Percentiles rank a stretch among this genome's conserved stretches.
phyloP scores from a whole-genome alignment of 2,888 invertebrate species.

The Scrobipalpa atriplicella region DNA sequence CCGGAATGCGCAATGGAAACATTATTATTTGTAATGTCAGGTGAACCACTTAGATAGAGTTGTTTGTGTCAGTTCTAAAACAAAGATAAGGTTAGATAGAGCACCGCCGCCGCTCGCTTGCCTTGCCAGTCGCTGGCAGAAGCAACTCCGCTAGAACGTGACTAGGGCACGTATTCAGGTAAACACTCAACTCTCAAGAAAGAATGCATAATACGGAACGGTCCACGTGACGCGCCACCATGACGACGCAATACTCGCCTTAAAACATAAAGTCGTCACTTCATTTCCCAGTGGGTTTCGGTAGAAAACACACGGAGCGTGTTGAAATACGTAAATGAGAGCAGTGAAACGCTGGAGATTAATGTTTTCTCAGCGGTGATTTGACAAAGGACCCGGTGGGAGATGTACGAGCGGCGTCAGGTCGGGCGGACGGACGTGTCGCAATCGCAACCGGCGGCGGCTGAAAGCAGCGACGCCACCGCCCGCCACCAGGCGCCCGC shows the following conservation, averaged over 20 bases:
- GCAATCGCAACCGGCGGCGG: slow-evolving; percentile 49
- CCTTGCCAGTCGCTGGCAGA: slow-evolving; percentile 33
- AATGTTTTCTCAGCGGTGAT: slow-evolving; percentile 35
- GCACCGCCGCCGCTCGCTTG: slow-evolving; percentile 41
- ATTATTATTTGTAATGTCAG: slow-evolving; percentile 70
- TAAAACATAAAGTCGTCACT: slow-evolving; percentile 12
- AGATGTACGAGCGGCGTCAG: slow-evolving; percentile 23
- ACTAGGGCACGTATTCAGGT: slow-evolving; percentile 67
- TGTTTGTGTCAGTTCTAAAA: slow-evolving; percentile 56
- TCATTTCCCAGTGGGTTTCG: slow-evolving; percentile 1
- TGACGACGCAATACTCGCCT: slow-evolving; percentile 29
- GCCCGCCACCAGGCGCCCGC: slow-evolving; percentile 40
- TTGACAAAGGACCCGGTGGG: slow-evolving; percentile 35
- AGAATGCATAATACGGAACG: slow-evolving; percentile 46
- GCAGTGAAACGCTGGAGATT: slow-evolving; percentile 29
- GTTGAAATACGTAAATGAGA: slow-evolving; percentile 25
- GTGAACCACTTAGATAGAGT: slow-evolving; percentile 62
- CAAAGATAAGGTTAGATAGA: slow-evolving; percentile 56
- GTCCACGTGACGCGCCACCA: slow-evolving; percentile 51
- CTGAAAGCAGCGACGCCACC: slow-evolving; percentile 53
- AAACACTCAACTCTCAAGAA: slow-evolving; percentile 51
- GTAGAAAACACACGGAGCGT: slow-evolving; percentile 7
- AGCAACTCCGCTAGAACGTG: slow-evolving; percentile 54
- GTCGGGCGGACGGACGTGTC: slow-evolving; percentile 60
- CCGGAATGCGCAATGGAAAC: slow-evolving; percentile 73